Base-by-base conservation (phyloP, 2,113 vertebrate species). In the Poecile atricapillus region DNA sequence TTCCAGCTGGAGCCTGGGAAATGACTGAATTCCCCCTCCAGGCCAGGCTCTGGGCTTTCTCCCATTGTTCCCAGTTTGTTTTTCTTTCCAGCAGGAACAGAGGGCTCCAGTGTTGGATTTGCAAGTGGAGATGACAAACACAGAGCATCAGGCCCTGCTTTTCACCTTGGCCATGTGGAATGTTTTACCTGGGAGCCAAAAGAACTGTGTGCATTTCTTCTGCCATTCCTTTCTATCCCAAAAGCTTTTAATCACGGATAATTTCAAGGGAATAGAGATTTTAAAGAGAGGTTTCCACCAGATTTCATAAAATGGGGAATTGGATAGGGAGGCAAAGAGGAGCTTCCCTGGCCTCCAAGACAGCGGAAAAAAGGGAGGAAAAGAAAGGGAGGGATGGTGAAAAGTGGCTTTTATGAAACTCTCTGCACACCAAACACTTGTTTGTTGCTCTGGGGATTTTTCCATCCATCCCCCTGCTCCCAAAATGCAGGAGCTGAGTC, bases 61-160 rank as follows among this genome's bases (percentile, higher is more conserved):
- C 90, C 85, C 56, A 49, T 77, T 90, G 90, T 93, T 77, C 64
- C 43, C 87, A 19, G 87, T 88, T 94, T 95, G 87, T 95, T 97
- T 96, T 95, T 86, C 87, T 95, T 95, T 94, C 90, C 85, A 94
- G 88, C 75, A 90, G 90, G 37, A 87, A 3, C 80, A 30, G 27
- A 41, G 76, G 71, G 89, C 74, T 65, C 7, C 78, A 55, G n/a
- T 3, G 84, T 16, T 74, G 75, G 59, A 4, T 73, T 63, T 91
- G 82, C 33, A 5, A 18, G 47, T 1, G 27, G 1, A 58, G 93
- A 84, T 83, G 94, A 67, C 93, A 84, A 96, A 89, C 10, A 64
- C n/a, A 77, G 75, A 90, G 78, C 85, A 83, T 70, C 67, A 77
- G 55, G 39, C 78, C 56, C 3, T 15, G 82, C 67, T 50, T 39